These are phyloP conservation scores for Patagioenas fasciata DNA, from an alignment of 2,113 vertebrate species.

Conservation along the genomic window DNA sequence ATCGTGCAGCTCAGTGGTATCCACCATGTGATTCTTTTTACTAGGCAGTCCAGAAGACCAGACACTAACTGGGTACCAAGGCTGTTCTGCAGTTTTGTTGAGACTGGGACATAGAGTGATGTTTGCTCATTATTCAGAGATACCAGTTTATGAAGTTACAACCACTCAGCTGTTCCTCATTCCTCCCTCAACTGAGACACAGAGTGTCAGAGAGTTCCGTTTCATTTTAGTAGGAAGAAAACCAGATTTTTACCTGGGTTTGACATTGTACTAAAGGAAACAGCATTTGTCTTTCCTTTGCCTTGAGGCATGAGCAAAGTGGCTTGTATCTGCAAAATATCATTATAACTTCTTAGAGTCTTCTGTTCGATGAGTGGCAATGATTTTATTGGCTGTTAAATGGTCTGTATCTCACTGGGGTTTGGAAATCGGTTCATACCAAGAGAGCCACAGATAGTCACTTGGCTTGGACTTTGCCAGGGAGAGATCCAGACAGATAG, in stretches of 20 bases:
- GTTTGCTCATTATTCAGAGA: neutral
- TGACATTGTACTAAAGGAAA: neutral
- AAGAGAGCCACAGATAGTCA: neutral
- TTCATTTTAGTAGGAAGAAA: neutral
- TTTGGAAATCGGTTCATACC: neutral
- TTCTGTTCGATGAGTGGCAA: neutral
- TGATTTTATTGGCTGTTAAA: neutral
- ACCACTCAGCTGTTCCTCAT: neutral
- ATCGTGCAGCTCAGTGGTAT: neutral
- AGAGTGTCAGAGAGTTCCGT: neutral
- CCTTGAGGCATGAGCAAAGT: neutral
- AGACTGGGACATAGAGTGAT: neutral
- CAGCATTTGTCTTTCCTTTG: neutral
- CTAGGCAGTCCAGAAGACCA: neutral
- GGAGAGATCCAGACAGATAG: neutral
- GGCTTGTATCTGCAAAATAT: neutral
- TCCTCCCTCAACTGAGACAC: neutral
- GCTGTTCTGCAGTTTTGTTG: neutral
- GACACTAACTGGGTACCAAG: neutral
- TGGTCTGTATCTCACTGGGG: neutral
- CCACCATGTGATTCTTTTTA: neutral
- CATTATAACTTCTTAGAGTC: neutral
- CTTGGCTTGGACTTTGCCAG: neutral
- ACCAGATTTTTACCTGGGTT: neutral
- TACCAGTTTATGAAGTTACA: neutral